Evolutionary conservation across 1,140 invertebrate species (phyloP), one percentile per base, ranked within the genome.

Genomic region (Mamestra configurata): DNA sequence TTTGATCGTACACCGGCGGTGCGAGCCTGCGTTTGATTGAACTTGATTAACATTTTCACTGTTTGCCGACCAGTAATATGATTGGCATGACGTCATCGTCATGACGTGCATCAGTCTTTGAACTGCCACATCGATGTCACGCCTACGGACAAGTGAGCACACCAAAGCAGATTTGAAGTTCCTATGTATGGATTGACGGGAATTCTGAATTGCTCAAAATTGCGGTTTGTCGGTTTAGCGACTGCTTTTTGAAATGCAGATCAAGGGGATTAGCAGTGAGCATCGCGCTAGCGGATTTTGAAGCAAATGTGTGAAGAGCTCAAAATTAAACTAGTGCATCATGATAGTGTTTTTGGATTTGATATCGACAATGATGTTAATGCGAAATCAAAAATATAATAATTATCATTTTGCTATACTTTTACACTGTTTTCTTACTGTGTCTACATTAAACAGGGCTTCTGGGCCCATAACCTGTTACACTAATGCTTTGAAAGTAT

Each of bases 1-100:
- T 68, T 61, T 68, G 22, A 20, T 7, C 20, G 68, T 20, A 72
- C 37, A 46, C 59, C 53, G 51, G 20, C 46, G 40, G 22, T 46
- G 24, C 10, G 18, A 13, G 53, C 43, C 13, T 55, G 61, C 49
- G 40, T 73, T 89, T 95, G 94, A 95, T 95, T 95, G 95, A 89
- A 94, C 91, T 93, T 95, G 95, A 96, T 96, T 96, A 95, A 95
- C 87, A 72, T 72, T 53, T 46, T n/a, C 24, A 8, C 68, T 72
- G 49, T 72, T 72, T 72, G 64, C 64, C 22, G 27, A 53, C 43
- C 27, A 18, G 68, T 72, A 53, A 53, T 18, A 37, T n/a, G 31
- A 35, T 53, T 53, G 24, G 22, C 6, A 72, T 31, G 27, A 31
- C 27, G 5, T 31, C 27, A 31, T 5, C 43, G 43, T 46, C 13